Conservation (phyloP, 2,113 vertebrate genomes). For the Protobothrops mucrosquamatus region DNA sequence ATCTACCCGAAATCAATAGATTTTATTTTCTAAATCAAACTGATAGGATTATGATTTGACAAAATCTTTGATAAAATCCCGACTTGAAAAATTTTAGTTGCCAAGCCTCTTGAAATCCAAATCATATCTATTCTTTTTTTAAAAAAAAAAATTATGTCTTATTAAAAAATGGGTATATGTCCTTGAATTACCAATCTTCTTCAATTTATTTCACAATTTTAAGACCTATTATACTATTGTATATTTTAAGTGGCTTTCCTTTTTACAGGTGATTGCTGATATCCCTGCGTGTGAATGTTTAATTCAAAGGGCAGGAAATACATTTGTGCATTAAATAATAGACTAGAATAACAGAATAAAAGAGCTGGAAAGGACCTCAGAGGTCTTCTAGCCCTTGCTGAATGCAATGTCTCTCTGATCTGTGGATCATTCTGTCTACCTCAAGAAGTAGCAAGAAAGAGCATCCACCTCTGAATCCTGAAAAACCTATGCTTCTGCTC, state of each 20-base stretch:
- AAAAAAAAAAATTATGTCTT: neutral
- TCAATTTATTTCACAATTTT: neutral
- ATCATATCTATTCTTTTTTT: no score
- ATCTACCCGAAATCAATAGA: no score
- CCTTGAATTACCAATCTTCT: neutral
- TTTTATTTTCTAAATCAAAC: no score
- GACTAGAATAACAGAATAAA: neutral
- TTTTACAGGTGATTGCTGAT: neutral
- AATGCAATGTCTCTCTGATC: neutral
- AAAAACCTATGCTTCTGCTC: neutral
- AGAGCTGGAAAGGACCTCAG: neutral
- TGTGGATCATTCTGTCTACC: neutral
- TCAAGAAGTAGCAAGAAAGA: neutral
- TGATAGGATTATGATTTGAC: no score
- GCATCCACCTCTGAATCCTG: neutral
- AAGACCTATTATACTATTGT: neutral
- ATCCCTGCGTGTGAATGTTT: neutral
- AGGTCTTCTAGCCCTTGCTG: neutral
- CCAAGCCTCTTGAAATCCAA: no score
- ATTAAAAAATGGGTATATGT: neutral
- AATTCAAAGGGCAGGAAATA: neutral
- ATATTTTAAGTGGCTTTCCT: neutral
- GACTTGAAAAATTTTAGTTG: no score
- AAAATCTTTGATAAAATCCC: no score
- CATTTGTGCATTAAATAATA: neutral